phyloP scores from a whole-genome alignment of 1,140 invertebrate species.

The Drosophila bifasciata region DNA sequence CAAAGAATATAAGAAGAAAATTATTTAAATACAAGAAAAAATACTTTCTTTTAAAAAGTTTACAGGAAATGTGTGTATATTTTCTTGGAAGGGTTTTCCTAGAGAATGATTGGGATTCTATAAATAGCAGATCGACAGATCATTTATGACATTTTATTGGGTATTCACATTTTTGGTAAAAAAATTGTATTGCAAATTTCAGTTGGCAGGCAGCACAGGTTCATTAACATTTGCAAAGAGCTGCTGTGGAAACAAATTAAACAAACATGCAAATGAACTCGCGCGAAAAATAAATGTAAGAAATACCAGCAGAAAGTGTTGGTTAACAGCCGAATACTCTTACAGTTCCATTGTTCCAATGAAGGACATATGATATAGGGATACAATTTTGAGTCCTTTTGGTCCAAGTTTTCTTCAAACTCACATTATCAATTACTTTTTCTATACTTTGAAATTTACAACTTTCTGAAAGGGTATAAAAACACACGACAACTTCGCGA shows the following conservation, averaged over 20 bases:
- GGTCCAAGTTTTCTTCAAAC: too few species aligned
- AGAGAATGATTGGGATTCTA: conserved; percentile 11
- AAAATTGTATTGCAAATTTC: conserved; percentile 61
- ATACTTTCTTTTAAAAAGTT: conserved; percentile 48
- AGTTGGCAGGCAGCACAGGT: conserved; percentile 39
- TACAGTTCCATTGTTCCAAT: too few species aligned
- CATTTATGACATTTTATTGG: conserved; percentile 28
- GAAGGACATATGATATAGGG: too few species aligned
- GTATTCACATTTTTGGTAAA: conserved; percentile 34
- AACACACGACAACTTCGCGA: conserved; percentile 37
- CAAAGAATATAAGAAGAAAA: conserved; percentile 21
- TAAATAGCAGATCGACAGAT: conserved; percentile 26
- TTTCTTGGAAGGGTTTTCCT: neutral
- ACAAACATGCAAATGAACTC: conserved; percentile 70
- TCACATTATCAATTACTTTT: too few species aligned
- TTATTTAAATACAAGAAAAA: conserved; percentile 61
- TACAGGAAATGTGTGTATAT: conserved; percentile 17
- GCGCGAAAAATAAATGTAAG: conserved; percentile 26
- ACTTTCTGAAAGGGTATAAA: too few species aligned
- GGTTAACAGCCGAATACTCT: too few species aligned
- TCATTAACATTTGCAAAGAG: conserved; percentile 70
- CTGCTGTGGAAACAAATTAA: conserved; percentile 73
- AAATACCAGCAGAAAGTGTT: too few species aligned
- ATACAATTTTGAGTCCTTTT: too few species aligned
- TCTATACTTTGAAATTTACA: too few species aligned